Evolutionary conservation across 2,888 invertebrate genomes (phyloP), one percentile per base, ranked within the genome.

Genomic region (Pollenia griseotomentosa): DNA sequence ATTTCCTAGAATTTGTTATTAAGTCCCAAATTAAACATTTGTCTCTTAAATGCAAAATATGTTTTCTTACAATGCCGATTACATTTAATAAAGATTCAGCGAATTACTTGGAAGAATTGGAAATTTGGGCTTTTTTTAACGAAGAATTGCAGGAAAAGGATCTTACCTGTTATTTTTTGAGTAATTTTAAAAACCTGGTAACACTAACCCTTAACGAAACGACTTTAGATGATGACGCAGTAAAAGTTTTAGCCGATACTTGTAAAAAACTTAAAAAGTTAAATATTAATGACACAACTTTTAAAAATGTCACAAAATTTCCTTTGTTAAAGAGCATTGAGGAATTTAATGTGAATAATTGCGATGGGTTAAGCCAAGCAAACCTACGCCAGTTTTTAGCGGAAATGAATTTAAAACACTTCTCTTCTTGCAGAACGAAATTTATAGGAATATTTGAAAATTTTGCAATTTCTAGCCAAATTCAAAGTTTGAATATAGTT

Each of bases 361-460:
- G 73, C 57, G 46, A 59, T 11, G 73, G 73, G 42, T 73, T 73
- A 19, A 16, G 46, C 6, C 59, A 73, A 14, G 46, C 57, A 4
- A 73, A 73, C 16, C 19, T 73, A 57, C 57, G 19, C 23, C 44
- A 73, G 6, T 57, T 73, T 16, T 57, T 73, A 42, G 59, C 46
- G 12, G 59, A 59, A 51, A 73, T 73, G 73, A 8, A 42, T 11
- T 19, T 73, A 19, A 46, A 59, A 44, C 57, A 57, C n/a, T 59
- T 73, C 12, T 73, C 55, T 10, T 73, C 73, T 12, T 23, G 46
- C 19, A 23, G 46, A n/a, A 73, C 73, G 5, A 44, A 59, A 73
- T 73, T 57, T 59, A 16, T 46, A 11, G 73, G 59, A 44, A 16
- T 19, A 0, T 73, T 73, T 46, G 42, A 73, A 2, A 57, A 59